These are phyloP conservation scores for Corticium candelabrum DNA, from an alignment of 37 sponge, comb jelly and placozoan genomes.

Conservation along the genomic window DNA sequence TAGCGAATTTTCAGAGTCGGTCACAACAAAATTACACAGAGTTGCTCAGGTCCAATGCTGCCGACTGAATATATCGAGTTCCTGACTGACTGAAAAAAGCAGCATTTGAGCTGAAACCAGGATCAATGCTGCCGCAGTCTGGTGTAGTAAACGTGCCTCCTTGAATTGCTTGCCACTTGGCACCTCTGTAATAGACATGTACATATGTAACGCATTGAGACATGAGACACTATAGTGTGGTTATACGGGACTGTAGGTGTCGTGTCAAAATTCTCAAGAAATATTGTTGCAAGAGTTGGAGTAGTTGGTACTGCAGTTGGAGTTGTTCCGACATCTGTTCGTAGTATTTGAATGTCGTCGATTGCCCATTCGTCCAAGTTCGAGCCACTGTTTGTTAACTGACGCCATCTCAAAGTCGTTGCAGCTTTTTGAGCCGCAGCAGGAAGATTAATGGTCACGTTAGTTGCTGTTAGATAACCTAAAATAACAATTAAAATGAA, in stretches of 20 bases:
- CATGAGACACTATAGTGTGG: no score
- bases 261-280: no score
- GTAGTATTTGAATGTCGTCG: neutral
- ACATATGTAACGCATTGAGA: no score
- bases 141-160: neutral
- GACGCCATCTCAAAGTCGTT: neutral
- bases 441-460: neutral
- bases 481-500: no score
- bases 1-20: no score
- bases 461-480: no score
- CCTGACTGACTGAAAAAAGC: neutral
- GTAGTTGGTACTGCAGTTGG: no score
- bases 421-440: neutral
- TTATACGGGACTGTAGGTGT: no score
- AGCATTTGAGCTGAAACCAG: neutral
- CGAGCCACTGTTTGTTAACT: neutral
- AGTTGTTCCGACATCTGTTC: no score
- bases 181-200: no score
- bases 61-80: neutral
- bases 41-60: neutral
- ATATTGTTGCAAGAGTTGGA: no score
- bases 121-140: neutral
- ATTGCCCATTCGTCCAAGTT: neutral
- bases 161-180: neutral
- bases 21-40: no score